Percentiles rank a stretch among this genome's conserved stretches.
Evolutionary conservation across 2,797 vertebrate genomes (phyloP).

Genomic region (Eurystomus glaucurus): DNA sequence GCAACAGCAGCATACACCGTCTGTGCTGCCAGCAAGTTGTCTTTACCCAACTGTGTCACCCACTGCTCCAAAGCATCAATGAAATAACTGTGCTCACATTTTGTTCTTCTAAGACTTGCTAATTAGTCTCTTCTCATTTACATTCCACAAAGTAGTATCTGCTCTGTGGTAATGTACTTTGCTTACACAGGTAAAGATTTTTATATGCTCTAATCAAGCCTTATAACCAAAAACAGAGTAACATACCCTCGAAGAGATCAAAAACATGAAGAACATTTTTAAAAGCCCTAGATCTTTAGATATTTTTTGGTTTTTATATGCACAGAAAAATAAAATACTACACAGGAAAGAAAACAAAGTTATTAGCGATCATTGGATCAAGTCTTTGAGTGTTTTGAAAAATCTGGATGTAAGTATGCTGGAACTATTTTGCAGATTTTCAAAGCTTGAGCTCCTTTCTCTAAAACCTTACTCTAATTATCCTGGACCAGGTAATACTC

Average conservation of each 20-base stretch:
- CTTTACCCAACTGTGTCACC: not conserved
- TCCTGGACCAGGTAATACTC: not conserved
- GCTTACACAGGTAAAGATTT: not conserved
- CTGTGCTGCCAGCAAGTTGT: not conserved
- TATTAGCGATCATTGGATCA: not conserved
- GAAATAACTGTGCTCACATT: not conserved
- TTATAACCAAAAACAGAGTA: not conserved
- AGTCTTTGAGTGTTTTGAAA: not conserved
- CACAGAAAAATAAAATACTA: not conserved
- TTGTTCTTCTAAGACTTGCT: not conserved
- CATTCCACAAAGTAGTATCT: fast-evolving
- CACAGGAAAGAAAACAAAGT: not conserved
- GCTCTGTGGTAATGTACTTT: not conserved
- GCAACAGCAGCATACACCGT: fast-evolving
- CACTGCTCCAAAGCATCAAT: not conserved
- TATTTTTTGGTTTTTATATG: not conserved
- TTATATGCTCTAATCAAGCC: not conserved
- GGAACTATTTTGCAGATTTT: not conserved
- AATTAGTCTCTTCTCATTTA: not conserved
- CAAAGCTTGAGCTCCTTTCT: not conserved
- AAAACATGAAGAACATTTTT: not conserved
- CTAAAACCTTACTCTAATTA: not conserved
- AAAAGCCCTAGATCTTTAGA: not conserved
- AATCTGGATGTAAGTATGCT: not conserved
- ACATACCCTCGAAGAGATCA: not conserved